phyloP scores from a whole-genome alignment of 2,113 vertebrate species.

The Motacilla tschutschensis region DNA sequence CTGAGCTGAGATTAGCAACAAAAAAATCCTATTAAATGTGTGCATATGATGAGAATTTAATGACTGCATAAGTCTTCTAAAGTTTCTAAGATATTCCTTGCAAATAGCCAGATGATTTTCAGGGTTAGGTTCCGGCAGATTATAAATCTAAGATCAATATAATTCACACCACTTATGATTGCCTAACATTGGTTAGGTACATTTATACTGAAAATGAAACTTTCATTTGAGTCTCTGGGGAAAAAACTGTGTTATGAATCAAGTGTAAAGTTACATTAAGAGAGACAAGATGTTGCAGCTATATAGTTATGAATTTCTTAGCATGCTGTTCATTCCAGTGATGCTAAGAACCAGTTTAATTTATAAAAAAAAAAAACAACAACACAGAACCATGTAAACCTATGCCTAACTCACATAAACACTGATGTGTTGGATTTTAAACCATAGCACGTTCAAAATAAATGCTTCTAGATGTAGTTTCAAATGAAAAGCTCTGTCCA shows the following conservation, averaged over 20 bases:
- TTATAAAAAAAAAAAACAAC: neutral
- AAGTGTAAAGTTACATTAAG: neutral
- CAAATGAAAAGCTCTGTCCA: neutral
- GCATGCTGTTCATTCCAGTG: neutral
- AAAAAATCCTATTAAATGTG: conserved; percentile 15
- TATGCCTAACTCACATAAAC: neutral
- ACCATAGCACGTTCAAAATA: neutral
- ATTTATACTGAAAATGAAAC: neutral
- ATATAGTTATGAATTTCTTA: neutral
- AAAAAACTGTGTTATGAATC: neutral
- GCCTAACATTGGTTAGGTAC: neutral
- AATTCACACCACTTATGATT: neutral
- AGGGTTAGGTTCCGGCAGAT: neutral
- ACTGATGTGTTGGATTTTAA: neutral
- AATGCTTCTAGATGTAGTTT: neutral
- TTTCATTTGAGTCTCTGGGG: neutral
- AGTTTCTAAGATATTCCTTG: conserved; percentile 27
- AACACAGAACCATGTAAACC: neutral
- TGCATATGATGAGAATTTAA: conserved; percentile 27
- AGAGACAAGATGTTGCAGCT: neutral
- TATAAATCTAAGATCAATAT: conserved; percentile 14
- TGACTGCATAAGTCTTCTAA: conserved; percentile 20
- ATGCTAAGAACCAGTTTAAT: neutral
- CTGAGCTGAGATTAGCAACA: conserved; percentile 38
- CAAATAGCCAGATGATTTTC: conserved; percentile 15